Evolutionary conservation across 2,797 vertebrate species (phyloP), one percentile per base, ranked within the genome.

Genomic region (Neosilurus hyrtlii): DNA sequence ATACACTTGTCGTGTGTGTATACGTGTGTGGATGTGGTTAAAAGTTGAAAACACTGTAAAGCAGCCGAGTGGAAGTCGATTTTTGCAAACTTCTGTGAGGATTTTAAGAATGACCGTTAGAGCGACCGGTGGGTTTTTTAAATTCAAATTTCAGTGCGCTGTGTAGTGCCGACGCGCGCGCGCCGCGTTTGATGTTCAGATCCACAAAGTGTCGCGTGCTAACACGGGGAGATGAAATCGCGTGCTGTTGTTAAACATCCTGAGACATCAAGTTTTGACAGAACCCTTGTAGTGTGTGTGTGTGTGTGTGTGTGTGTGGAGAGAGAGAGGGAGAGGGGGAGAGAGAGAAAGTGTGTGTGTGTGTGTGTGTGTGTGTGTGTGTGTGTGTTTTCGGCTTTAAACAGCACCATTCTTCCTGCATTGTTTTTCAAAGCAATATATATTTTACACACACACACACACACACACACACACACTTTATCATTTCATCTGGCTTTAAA

Each of bases 191-290:
- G 1, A 18, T 3, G 59, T 18, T 5, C 61, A 8, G 18, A 22
- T 24, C n/a, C 74, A 6, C 56, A 30, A 73, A 2, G 43, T 52
- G 43, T 6, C 12, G 52, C 9, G 72, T 3, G 52, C 9, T 8
- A 66, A 9, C 12, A 14, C 22, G 59, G 4, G 4, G 11, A 72
- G 22, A 26, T 37, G 37, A 16, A 49, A 63, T 16, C 0, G 9
- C 26, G 20, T 24, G 12, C 9, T 43, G 20, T n/a, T 24, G 43
- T 52, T 52, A 79, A 79, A 79, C 75, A 65, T 61, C 37, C 63
- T 20, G 75, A 63, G 61, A 63, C 61, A 8, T 79, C 61, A 79
- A 79, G 43, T 79, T 65, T 65, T 66, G 76, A 79, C 61, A 79
- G 76, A 65, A 65, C 49, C 61, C 76, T 10, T 52, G 24, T 10